Conservation (phyloP, 2,888 invertebrate genomes). For the Ditylenchus weischeri region DNA sequence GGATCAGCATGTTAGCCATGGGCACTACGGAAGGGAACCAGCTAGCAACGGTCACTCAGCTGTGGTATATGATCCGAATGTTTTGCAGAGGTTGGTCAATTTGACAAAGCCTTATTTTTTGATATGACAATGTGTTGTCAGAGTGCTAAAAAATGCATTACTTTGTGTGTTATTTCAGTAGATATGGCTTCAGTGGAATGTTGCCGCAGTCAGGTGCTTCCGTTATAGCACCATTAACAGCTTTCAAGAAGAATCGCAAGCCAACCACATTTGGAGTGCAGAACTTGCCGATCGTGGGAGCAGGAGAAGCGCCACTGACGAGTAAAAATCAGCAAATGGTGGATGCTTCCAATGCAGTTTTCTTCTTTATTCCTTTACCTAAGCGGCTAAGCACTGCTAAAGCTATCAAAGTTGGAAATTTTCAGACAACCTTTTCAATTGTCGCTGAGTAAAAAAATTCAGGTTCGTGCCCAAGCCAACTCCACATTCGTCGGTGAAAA, state of each 20-base stretch:
- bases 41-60: conserved; percentile 1
- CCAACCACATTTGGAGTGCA: conserved; percentile 12
- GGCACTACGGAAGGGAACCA: conserved; percentile 25
- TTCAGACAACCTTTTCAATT: not conserved
- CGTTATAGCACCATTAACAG: no score
- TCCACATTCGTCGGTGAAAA: not conserved
- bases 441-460: not conserved
- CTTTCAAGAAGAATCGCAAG: conserved; percentile 1
- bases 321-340: not conserved
- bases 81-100: conserved; percentile 18
- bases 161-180: conserved; percentile 6
- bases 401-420: conserved; percentile 1
- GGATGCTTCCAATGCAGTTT: conserved; percentile 1
- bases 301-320: not conserved
- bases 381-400: not conserved
- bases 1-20: conserved; percentile 28
- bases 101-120: no score
- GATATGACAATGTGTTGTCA: no score
- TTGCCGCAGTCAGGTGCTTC: conserved; percentile 7
- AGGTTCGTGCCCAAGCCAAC: conserved; percentile 1
- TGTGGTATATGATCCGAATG: conserved; percentile 30
- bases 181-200: conserved; percentile 25
- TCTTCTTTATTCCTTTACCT: conserved; percentile 6
- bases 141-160: no score
- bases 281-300: conserved; percentile 6